phyloP scores from a whole-genome alignment of 2,888 invertebrate genomes.

The Tubiluchus corallicola region DNA sequence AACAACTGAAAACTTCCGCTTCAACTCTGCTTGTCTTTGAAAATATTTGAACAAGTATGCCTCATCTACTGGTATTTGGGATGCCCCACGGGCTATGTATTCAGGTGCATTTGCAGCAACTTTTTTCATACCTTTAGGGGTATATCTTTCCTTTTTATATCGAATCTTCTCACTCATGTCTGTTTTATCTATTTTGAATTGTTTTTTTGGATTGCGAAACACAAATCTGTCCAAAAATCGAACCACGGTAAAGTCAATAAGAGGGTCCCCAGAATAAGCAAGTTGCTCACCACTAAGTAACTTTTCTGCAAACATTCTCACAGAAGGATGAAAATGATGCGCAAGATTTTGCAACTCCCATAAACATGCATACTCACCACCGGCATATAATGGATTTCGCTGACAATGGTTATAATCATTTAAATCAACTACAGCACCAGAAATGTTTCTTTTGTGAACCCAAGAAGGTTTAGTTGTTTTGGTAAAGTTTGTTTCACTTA shows the following conservation, averaged over 20 bases:
- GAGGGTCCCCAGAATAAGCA: constrained; percentile 73
- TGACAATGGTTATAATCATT: constrained; percentile 35
- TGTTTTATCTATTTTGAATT: too few species aligned
- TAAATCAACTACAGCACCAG: constrained; percentile 6
- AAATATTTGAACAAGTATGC: too few species aligned
- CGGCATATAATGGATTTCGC: constrained; percentile 68
- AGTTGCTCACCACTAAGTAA: constrained; percentile 44
- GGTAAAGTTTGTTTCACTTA: too few species aligned
- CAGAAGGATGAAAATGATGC: constrained; percentile 74
- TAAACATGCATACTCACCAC: constrained; percentile 48
- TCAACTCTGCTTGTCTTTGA: too few species aligned
- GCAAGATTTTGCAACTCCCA: constrained; percentile 51
- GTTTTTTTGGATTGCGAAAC: constrained; percentile 59
- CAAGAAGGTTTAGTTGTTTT: too few species aligned
- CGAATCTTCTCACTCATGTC: too few species aligned
- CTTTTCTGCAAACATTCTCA: constrained; percentile 63
- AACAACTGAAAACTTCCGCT: not conserved
- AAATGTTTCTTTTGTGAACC: constrained; percentile 12
- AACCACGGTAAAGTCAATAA: constrained; percentile 74
- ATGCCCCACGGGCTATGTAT: constrained; percentile 42
- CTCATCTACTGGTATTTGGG: constrained; percentile 71
- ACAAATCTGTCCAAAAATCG: constrained; percentile 86
- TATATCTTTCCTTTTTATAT: too few species aligned
- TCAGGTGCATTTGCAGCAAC: too few species aligned
- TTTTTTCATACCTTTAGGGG: too few species aligned